phyloP scores from a whole-genome alignment of 2,113 vertebrate genomes.

The Panthera tigris region DNA sequence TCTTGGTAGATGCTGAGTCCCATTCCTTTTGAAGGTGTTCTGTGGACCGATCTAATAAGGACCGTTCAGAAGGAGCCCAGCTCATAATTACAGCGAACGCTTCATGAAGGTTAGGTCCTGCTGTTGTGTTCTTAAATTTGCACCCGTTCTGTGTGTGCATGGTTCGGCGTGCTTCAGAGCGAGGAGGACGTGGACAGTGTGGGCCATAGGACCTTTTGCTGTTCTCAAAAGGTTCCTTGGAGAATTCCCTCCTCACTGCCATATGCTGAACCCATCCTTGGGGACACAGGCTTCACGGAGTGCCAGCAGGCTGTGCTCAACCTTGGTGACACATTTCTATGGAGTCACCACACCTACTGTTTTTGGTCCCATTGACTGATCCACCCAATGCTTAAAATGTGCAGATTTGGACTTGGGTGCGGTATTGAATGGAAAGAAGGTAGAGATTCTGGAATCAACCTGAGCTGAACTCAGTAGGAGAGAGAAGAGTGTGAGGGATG shows the following conservation, averaged over 20 bases:
- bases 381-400: background rate
- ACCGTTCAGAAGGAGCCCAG: background rate
- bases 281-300: background rate
- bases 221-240: background rate
- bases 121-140: background rate
- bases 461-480: background rate
- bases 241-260: background rate
- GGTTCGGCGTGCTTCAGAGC: background rate
- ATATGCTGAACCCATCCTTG: background rate
- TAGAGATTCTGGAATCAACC: background rate
- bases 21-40: background rate
- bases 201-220: background rate
- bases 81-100: background rate
- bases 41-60: background rate
- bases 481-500: background rate
- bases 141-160: background rate
- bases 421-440: background rate
- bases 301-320: background rate
- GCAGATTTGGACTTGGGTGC: background rate
- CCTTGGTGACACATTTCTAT: background rate
- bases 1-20: background rate
- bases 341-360: background rate
- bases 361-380: background rate
- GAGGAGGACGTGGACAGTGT: background rate
- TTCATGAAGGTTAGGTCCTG: background rate